Evolutionary conservation across 2,797 vertebrate species (phyloP).

Genomic region (Catostomus latipinnis): DNA sequence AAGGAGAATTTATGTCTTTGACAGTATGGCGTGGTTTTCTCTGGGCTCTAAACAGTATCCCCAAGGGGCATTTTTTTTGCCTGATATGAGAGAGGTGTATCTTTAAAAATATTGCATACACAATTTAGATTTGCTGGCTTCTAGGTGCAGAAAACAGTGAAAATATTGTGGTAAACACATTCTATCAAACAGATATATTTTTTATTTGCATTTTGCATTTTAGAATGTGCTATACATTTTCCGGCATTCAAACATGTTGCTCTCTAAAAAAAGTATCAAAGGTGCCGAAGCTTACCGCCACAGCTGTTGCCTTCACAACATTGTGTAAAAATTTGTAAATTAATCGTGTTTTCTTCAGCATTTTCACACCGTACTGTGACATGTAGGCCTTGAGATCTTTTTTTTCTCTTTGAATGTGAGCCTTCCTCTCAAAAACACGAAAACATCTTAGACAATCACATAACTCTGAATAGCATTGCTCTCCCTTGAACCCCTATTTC

Average conservation of each 20-base stretch:
- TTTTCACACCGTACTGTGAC: neutral
- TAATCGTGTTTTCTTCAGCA: neutral
- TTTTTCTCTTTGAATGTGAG: slow-evolving; percentile 26
- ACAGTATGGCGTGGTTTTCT: slow-evolving; percentile 67
- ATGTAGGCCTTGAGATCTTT: slow-evolving; percentile 27
- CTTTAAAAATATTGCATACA: neutral
- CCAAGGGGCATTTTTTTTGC: slow-evolving; percentile 46
- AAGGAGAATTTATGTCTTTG: slow-evolving; percentile 71
- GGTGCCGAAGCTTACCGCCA: neutral
- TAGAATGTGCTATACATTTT: slow-evolving; percentile 2
- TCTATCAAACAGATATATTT: too few relatives aligned
- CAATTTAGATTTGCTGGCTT: too few relatives aligned
- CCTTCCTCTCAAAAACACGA: slow-evolving; percentile 36
- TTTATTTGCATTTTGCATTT: too few relatives aligned
- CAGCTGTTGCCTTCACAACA: slow-evolving; percentile 19
- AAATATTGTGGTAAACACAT: too few relatives aligned
- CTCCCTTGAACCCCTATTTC: slow-evolving; percentile 63
- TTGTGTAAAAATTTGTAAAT: slow-evolving; percentile 27
- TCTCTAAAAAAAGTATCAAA: neutral
- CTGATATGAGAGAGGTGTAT: slow-evolving; percentile 40
- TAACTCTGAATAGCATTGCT: slow-evolving; percentile 53
- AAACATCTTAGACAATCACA: slow-evolving; percentile 54
- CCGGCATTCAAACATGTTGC: neutral
- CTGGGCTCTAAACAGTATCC: slow-evolving; percentile 48
- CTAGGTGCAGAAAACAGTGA: too few relatives aligned